Evolutionary conservation across 2,888 invertebrate species (phyloP).

Genomic region (Malacosoma neustria): DNA sequence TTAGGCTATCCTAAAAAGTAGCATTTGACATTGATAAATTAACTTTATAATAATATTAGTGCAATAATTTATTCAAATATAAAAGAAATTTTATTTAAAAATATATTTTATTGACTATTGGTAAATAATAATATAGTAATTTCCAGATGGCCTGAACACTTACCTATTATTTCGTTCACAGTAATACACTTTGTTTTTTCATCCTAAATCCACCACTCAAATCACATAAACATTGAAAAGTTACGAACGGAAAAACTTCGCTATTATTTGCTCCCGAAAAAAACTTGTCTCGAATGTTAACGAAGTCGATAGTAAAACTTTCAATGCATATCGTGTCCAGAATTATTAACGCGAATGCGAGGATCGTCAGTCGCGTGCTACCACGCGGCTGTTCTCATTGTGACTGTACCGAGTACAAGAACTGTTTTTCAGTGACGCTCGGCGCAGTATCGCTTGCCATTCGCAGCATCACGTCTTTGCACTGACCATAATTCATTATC

Average conservation of each 20-base stretch:
- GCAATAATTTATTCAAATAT: too few species aligned
- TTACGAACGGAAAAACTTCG: constrained; percentile 18
- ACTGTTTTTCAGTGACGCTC: neutral
- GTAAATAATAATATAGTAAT: too few species aligned
- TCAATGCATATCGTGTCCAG: constrained; percentile 25
- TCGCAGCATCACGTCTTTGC: neutral
- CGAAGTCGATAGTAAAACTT: constrained; percentile 21
- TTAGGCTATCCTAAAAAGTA: too few species aligned
- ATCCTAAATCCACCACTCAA: neutral
- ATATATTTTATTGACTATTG: too few species aligned
- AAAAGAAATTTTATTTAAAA: too few species aligned
- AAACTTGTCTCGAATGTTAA: constrained; percentile 22
- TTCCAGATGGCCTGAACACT: neutral
- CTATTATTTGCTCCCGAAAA: constrained; percentile 20
- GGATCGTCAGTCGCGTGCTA: constrained; percentile 32
- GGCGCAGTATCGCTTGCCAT: neutral
- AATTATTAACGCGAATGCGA: constrained; percentile 33
- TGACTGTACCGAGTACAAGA: constrained; percentile 25
- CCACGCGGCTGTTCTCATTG: constrained; percentile 34
- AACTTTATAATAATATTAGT: too few species aligned
- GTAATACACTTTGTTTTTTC: neutral
- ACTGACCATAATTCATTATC: neutral
- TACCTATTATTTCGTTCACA: neutral
- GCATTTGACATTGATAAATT: too few species aligned
- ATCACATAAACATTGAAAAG: constrained; percentile 14